These are phyloP conservation scores for Artemisiospiza belli DNA, from an alignment of 2,113 vertebrate species.

Conservation along the genomic window DNA sequence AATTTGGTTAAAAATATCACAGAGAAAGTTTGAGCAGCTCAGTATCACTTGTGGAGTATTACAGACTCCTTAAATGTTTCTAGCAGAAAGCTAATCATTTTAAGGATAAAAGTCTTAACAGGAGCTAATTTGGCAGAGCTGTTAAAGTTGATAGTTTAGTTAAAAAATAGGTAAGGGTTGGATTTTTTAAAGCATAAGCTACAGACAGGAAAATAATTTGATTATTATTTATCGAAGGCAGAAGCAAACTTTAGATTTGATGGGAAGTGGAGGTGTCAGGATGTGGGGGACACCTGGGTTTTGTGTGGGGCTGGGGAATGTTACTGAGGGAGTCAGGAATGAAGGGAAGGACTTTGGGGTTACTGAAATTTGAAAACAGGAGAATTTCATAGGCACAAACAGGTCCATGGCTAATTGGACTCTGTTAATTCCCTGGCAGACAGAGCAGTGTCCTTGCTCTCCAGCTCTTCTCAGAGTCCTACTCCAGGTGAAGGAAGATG, in stretches of 20 bases:
- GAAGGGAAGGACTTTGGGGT: not conserved
- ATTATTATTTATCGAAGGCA: not conserved
- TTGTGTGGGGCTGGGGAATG: not conserved
- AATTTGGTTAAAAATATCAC: not conserved
- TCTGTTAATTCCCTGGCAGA: not conserved
- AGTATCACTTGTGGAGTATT: not conserved
- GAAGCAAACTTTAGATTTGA: not conserved
- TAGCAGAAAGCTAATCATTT: not conserved
- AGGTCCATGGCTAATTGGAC: not conserved
- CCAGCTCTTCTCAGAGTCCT: not conserved
- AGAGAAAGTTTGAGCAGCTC: not conserved
- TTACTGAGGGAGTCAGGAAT: not conserved
- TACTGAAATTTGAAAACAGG: not conserved
- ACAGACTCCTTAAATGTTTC: not conserved
- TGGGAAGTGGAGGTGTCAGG: not conserved
- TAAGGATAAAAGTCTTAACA: not conserved
- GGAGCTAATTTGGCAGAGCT: not conserved
- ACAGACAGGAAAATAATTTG: not conserved
- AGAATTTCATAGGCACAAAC: not conserved
- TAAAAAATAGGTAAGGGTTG: not conserved
- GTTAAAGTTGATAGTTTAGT: not conserved
- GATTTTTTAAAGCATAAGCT: not conserved
- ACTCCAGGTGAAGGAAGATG: not conserved
- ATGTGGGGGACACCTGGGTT: not conserved
- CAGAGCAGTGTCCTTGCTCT: not conserved